phyloP scores from a whole-genome alignment of 2,888 invertebrate genomes.

The Lepidocyrtinus sp. region DNA sequence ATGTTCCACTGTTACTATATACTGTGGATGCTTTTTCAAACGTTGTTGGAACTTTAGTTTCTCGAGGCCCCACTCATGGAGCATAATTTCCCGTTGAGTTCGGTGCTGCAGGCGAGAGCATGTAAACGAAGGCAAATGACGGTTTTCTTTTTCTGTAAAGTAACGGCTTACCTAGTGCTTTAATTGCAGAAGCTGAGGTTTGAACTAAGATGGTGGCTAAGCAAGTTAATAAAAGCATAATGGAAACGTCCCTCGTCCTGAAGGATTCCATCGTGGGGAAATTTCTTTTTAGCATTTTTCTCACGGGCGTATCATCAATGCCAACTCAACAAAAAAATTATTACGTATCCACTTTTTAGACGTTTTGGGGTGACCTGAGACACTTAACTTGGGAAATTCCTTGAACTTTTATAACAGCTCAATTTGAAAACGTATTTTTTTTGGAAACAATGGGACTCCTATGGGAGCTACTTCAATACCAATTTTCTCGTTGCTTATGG shows the following conservation, averaged over 20 bases:
- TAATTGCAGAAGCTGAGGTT: neutral
- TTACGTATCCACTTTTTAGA: too few species aligned
- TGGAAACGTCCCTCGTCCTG: neutral
- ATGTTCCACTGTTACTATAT: constrained; percentile 66
- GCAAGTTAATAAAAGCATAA: neutral
- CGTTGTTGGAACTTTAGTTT: constrained; percentile 68
- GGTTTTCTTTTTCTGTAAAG: constrained; percentile 53
- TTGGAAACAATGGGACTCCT: neutral
- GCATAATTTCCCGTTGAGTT: constrained; percentile 63
- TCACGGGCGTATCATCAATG: neutral
- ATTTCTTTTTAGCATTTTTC: constrained; percentile 9
- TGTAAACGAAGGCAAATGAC: constrained; percentile 59
- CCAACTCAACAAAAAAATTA: too few species aligned
- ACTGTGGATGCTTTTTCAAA: constrained; percentile 65
- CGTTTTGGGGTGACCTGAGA: neutral
- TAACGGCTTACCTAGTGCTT: neutral
- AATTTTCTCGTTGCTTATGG: neutral
- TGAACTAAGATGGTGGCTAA: neutral
- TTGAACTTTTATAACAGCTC: neutral
- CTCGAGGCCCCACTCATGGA: constrained; percentile 65
- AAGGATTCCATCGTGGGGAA: neutral
- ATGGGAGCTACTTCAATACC: neutral
- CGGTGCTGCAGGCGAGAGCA: constrained; percentile 67
- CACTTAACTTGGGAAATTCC: neutral
- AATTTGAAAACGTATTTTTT: neutral